phyloP scores from a whole-genome alignment of 2,797 vertebrate genomes.

The Sebastes alutus region DNA sequence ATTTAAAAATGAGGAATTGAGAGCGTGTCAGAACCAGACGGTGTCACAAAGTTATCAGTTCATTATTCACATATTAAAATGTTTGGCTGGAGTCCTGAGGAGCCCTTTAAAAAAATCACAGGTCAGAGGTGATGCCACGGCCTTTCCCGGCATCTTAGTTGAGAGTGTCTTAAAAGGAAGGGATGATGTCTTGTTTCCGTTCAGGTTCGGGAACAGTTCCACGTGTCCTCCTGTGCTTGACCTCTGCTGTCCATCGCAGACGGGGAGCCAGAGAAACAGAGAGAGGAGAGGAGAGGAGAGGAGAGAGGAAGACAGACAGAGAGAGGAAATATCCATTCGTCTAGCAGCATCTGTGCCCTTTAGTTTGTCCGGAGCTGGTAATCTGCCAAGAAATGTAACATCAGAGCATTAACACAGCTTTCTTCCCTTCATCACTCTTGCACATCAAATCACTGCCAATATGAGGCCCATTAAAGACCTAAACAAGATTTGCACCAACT shows the following conservation, averaged over 20 bases:
- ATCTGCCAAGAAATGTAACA: slow-evolving; percentile 85
- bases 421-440: slow-evolving; percentile 43
- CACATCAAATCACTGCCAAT: slow-evolving; percentile 55
- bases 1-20: background rate
- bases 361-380: slow-evolving; percentile 94
- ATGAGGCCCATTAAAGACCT: slow-evolving; percentile 42
- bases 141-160: slow-evolving; percentile 9
- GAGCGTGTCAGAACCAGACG: background rate
- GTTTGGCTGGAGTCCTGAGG: slow-evolving; percentile 37
- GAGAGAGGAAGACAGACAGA: slow-evolving; percentile 43
- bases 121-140: slow-evolving; percentile 53
- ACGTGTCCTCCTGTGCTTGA: slow-evolving; percentile 49
- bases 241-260: slow-evolving; percentile 59
- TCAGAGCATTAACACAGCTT: slow-evolving; percentile 63
- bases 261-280: slow-evolving; percentile 28
- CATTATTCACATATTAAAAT: slow-evolving; percentile 45
- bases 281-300: background rate
- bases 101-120: slow-evolving; percentile 28
- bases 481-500: slow-evolving; percentile 43
- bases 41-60: slow-evolving; percentile 32
- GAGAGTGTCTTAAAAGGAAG: background rate
- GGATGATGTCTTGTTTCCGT: slow-evolving; percentile 32
- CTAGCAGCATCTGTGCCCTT: slow-evolving; percentile 73
- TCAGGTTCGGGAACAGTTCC: background rate
- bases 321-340: slow-evolving; percentile 64